Evolutionary conservation across 2,113 vertebrate species (phyloP), one percentile per base, ranked within the genome.

Genomic region (Sialia sialis): DNA sequence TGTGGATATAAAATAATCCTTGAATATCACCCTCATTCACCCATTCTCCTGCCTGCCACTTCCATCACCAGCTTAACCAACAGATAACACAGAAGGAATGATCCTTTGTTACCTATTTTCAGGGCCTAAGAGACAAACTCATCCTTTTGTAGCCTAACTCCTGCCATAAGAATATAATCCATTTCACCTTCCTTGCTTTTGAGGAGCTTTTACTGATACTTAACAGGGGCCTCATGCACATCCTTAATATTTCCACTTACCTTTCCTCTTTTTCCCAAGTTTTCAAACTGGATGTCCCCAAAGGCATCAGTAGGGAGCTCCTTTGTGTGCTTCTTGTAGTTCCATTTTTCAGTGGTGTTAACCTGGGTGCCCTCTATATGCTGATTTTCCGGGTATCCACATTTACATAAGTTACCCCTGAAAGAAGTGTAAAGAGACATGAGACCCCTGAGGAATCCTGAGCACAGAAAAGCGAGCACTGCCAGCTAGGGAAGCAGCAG

Each of bases 261-360:
- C 97, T 98, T 98, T 43, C 98, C 98, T 92, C 43, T 98, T 96
- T 97, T 98, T 18, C 97, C 98, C 94, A 98, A 22, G 11, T 97
- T 95, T 94, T 98, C 98, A 94, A 98, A 98, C 89, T 98, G 98
- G 73, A 98, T 97, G 29, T 98, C 98, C 68, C 98, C 98, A 4
- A 98, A 98, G 48, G 98, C 98, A 14, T 98, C 98, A 0, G 98
- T 98, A 6, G 98, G 98, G 36, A 98, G 73, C 30, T 98, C 98
- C 82, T 96, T 98, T 2, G 98, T 98, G 79, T 98, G 98, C 29
- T 98, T 98, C 96, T 97, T 98, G 83, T 98, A 98, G 69, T 96
- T 98, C 98, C 98, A 98, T 15, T 98, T 98, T 9, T 98, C 98
- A 0, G 11, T 93, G 16, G 95, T 89, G 73, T 98, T 98, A n/a